Base-by-base conservation (phyloP, 1,140 invertebrate genomes). In the Halotydeus destructor region DNA sequence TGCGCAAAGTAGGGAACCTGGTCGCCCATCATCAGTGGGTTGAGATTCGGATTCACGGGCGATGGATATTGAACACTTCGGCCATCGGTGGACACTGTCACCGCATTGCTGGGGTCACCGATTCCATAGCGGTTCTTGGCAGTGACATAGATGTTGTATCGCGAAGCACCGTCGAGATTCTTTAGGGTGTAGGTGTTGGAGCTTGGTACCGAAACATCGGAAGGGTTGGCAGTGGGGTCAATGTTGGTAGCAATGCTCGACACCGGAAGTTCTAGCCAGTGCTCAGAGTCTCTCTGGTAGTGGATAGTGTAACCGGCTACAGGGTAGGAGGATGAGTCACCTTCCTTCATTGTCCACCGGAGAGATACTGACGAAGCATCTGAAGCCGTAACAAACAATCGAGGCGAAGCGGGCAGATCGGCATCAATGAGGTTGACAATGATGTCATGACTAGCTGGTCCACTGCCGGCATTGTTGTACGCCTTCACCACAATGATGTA, bases 341-440 rank as follows among this genome's bases (percentile, higher is more conserved):
- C 6, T 22, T 42, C 41, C 18, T 5, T 26, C 28, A 45, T 39
- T 23, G 27, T 41, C 43, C 43, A 47, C 8, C 34, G 31, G 11
- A 46, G 5, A 16, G 41, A 30, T 18, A 47, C 33, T 1, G 26
- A 30, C n/a, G 21, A 22, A 5, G 26, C n/a, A 2, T 3, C 39
- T 1, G 36, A 25, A n/a, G 16, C 12, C 9, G 12, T 22, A 6
- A 37, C 6, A n/a, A n/a, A 22, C 4, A 54, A 33, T n/a, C 38
- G 36, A 9, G 44, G 28, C 3, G 23, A 16, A 14, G 28, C 19
- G 11, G 49, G 50, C 60, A 66, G 55, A 78, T 77, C 77, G 57
- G 79, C 78, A 59, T 81, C 78, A 54, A 78, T 62, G 11, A 78
- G 82, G 52, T 77, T 75, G 0, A 75, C 75, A 0, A 69, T 64